Evolutionary conservation across 2,113 vertebrate genomes (phyloP), one percentile per base, ranked within the genome.

Genomic region (Takifugu flavidus): DNA sequence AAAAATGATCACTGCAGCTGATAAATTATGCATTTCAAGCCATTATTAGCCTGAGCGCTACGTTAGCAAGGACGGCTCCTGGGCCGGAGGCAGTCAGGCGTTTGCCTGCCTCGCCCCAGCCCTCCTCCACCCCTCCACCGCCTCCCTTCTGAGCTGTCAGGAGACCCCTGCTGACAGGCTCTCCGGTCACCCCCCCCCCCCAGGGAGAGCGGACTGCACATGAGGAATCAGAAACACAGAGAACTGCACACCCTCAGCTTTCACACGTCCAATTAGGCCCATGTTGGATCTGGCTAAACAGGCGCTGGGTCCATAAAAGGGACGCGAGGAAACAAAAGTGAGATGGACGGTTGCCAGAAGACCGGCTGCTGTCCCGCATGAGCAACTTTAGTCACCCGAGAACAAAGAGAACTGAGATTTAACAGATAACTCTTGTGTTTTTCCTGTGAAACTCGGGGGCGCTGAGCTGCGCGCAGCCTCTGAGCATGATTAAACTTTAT

Each of bases 261-360:
- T 79, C 70, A 89, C 78, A 62, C 59, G 56, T 63, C 77, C 72
- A 82, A 79, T 86, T 84, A 85, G 55, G 54, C 71, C 53, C 71
- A 53, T 20, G 73, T 64, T 34, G 71, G 77, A 66, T 65, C 76
- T 46, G 59, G 59, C 53, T 53, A 49, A 61, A 77, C 65, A 80
- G 26, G 56, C 62, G 49, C 34, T 1, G 1, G 12, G 26, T 61
- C 55, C 13, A 12, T 31, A 56, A 53, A 54, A 62, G 50, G 51
- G 45, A 63, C 60, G 26, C 2, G 25, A 25, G 39, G 29, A 50
- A 55, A 62, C 6, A 62, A 67, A 77, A 63, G 28, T 14, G 58
- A 53, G 44, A 59, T 52, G 67, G 79, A 70, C 0, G 54, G 26
- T 59, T 42, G 78, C 80, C 78, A 71, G 54, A 51, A 45, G 46